Conservation (phyloP, 2,888 invertebrate species). For the Tetranychus truncatus region DNA sequence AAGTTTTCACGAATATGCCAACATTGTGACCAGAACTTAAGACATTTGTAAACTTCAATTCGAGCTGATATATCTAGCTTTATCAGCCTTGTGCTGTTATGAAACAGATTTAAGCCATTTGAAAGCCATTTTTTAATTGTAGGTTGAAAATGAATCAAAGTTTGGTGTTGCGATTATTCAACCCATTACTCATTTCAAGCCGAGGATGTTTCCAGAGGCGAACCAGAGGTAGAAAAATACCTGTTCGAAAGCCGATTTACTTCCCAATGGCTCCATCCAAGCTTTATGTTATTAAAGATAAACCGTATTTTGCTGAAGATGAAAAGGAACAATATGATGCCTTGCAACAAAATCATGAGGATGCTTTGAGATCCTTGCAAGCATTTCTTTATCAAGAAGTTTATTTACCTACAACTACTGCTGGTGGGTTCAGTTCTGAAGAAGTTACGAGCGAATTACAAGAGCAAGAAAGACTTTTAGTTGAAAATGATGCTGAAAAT, state of each 20-base stretch:
- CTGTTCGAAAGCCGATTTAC: conserved; percentile 11
- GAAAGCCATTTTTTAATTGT: not conserved
- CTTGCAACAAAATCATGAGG: not conserved
- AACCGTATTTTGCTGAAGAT: conserved; percentile 9
- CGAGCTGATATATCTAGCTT: not conserved
- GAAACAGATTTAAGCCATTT: not conserved
- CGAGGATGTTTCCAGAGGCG: not conserved
- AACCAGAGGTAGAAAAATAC: not conserved
- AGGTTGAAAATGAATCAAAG: not conserved
- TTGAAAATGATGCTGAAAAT: conserved; percentile 21
- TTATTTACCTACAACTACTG: conserved; percentile 17
- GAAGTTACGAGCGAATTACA: conserved; percentile 11
- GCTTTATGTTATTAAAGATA: conserved; percentile 15
- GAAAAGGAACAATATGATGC: conserved; percentile 16
- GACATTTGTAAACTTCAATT: not conserved
- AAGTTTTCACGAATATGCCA: too few species aligned
- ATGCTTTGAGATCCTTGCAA: conserved; percentile 15
- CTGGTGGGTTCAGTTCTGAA: conserved; percentile 17
- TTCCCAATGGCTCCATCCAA: conserved; percentile 22
- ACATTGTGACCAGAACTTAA: too few species aligned
- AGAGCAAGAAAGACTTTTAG: conserved; percentile 16
- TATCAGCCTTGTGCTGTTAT: not conserved
- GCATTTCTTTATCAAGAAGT: conserved; percentile 18
- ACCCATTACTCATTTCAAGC: not conserved
- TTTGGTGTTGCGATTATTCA: not conserved